Evolutionary conservation across 2,888 invertebrate species (phyloP).

Genomic region (Druceiella hillmani): DNA sequence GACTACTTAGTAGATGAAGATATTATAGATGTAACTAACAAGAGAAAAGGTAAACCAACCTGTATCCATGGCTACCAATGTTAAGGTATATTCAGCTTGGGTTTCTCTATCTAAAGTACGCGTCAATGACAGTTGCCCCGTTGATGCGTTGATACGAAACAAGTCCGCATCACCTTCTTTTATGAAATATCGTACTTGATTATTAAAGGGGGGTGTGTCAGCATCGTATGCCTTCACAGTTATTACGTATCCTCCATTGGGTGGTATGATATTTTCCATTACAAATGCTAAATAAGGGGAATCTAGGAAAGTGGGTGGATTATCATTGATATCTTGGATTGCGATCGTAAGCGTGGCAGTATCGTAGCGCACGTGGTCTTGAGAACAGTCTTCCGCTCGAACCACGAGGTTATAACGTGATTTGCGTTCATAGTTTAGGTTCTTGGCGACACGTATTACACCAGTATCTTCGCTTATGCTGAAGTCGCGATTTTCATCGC

Average conservation of each 20-base stretch:
- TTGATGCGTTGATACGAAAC: slow-evolving; percentile 87
- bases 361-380: slow-evolving; percentile 66
- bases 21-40: too few species aligned
- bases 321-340: slow-evolving; percentile 90
- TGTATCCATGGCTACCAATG: slow-evolving; percentile 90
- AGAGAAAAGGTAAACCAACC: too few species aligned
- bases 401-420: slow-evolving; percentile 78
- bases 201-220: slow-evolving; percentile 85
- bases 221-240: slow-evolving; percentile 86
- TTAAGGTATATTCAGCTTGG: slow-evolving; percentile 77
- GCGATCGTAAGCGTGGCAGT: slow-evolving; percentile 77
- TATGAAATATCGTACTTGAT: slow-evolving; percentile 86
- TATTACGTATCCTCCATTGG: slow-evolving; percentile 72
- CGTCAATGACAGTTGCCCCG: slow-evolving; percentile 83
- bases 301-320: slow-evolving; percentile 87
- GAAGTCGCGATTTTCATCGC: slow-evolving; percentile 88
- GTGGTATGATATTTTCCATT: slow-evolving; percentile 86
- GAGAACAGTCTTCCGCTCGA: slow-evolving; percentile 83
- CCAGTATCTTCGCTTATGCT: slow-evolving; percentile 90
- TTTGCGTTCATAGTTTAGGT: slow-evolving; percentile 88
- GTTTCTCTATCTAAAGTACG: slow-evolving; percentile 79
- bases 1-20: too few species aligned
- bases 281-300: slow-evolving; percentile 93
- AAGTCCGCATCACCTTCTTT: slow-evolving; percentile 89
- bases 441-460: slow-evolving; percentile 84